Base-by-base conservation (phyloP, 1,140 invertebrate genomes). In the Macrotrachela quadricornifera region DNA sequence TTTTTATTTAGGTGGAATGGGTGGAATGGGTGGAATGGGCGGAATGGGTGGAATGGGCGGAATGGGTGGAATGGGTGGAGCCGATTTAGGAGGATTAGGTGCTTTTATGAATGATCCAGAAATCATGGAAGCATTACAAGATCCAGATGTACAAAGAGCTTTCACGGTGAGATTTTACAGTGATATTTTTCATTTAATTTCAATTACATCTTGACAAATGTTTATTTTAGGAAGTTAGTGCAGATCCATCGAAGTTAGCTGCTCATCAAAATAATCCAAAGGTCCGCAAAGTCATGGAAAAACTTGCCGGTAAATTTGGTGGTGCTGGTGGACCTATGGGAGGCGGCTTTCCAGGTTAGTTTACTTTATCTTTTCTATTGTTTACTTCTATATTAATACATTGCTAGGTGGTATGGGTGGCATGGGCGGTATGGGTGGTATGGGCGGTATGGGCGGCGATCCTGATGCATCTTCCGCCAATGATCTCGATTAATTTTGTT, bases 241-340 rank as follows among this genome's bases (percentile, higher is more conserved):
- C 21, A 4, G 84, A 88, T 71, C 83, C 84, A 11, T 73, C 75
- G 11, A 87, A 85, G 62, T 77, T 86, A 39, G 65, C 77, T 11
- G 88, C 88, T 65, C 86, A 88, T 60, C 79, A 84, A 60, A 77
- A 74, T 54, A 87, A 88, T 70, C 83, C 84, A 0, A 88, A 87
- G 70, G 73, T 90, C 2, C 74, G 78, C 63, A 65, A 76, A 42
- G 64, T 85, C 21, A 77, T 85, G 38, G 73, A 76, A 46, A 82
- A 82, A 62, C 63, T 85, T 58, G 74, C 78, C n/a, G 61, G 63
- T 15, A 80, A 78, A 65, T 74, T 78, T 61, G 75, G 73, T 10
- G 59, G 57, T 38, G 60, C 59, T 54, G 57, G 58, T 18, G 59
- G 58, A 14, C 44, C 40, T 1, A 61, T 57, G 9, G 61, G 59